Percentiles rank a stretch among this genome's conserved stretches.
phyloP scores from a whole-genome alignment of 2,113 vertebrate genomes.

The Thamnophis sirtalis region DNA sequence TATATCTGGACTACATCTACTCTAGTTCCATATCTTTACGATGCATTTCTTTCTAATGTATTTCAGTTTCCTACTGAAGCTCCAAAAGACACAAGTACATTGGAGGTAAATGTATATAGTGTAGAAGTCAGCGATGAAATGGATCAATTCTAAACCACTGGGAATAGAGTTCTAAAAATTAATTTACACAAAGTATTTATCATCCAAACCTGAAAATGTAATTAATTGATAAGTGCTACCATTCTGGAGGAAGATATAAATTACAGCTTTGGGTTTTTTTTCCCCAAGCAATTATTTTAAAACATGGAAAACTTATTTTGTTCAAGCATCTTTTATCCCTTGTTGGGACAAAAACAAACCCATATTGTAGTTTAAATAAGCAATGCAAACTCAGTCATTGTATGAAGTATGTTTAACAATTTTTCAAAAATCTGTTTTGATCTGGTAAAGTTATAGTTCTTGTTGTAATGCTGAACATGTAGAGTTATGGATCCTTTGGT shows the following conservation, averaged over 20 bases:
- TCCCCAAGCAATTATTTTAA: not conserved
- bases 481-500: not conserved
- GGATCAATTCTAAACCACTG: not conserved
- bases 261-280: not conserved
- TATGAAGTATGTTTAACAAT: not conserved
- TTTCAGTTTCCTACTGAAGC: conserved; percentile 22
- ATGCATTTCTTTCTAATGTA: conserved; percentile 4
- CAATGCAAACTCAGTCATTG: not conserved
- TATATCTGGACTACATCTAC: not conserved
- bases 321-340: not conserved
- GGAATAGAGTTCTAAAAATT: not conserved
- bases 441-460: not conserved
- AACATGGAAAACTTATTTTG: not conserved
- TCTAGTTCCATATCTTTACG: not conserved
- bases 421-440: not conserved
- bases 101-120: conserved; percentile 5
- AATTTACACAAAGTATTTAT: not conserved
- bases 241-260: not conserved
- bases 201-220: not conserved
- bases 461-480: not conserved
- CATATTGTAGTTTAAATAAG: not conserved
- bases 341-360: not conserved
- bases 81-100: not conserved
- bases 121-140: not conserved
- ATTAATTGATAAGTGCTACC: not conserved